phyloP scores from a whole-genome alignment of 2,797 vertebrate species.

The Betta splendens region DNA sequence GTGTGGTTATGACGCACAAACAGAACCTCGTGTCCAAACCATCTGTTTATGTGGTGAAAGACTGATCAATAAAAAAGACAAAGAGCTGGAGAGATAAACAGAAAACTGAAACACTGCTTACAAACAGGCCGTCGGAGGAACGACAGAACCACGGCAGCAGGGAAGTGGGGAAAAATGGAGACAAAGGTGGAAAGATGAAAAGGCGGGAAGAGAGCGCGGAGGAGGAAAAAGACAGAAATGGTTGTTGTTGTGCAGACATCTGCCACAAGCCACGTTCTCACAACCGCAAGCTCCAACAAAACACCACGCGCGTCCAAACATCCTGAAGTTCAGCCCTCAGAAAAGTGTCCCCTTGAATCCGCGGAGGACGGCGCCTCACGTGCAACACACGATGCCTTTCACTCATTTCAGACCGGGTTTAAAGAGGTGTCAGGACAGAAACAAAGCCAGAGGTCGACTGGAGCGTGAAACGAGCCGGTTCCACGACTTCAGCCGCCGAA shows the following conservation, averaged over 20 bases:
- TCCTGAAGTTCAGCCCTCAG: constrained; percentile 30
- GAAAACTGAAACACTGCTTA: constrained; percentile 4
- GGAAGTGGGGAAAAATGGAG: not conserved
- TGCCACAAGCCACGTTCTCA: constrained; percentile 39
- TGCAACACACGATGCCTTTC: not conserved
- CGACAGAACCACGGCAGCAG: not conserved
- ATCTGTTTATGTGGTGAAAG: constrained; percentile 40
- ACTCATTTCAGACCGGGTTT: constrained; percentile 10
- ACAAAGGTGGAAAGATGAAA: constrained; percentile 7
- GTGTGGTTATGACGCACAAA: constrained; percentile 42
- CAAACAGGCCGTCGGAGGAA: constrained; percentile 19
- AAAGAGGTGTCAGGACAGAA: constrained; percentile 6
- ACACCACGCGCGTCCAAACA: constrained; percentile 62
- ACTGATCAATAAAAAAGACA: constrained; percentile 34
- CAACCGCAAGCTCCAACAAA: constrained; percentile 57
- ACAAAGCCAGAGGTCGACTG: not conserved
- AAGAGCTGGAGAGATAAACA: constrained; percentile 27
- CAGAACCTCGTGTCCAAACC: constrained; percentile 23
- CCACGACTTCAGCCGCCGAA: constrained; percentile 67
- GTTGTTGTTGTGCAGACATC: constrained; percentile 44
- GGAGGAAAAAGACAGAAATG: constrained; percentile 9
- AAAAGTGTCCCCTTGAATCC: constrained; percentile 29
- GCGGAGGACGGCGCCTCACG: constrained; percentile 3
- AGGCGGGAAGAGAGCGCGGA: constrained; percentile 18
- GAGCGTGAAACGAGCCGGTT: constrained; percentile 55